Conservation (phyloP, 2,113 vertebrate species). For the Tapirus terrestris region DNA sequence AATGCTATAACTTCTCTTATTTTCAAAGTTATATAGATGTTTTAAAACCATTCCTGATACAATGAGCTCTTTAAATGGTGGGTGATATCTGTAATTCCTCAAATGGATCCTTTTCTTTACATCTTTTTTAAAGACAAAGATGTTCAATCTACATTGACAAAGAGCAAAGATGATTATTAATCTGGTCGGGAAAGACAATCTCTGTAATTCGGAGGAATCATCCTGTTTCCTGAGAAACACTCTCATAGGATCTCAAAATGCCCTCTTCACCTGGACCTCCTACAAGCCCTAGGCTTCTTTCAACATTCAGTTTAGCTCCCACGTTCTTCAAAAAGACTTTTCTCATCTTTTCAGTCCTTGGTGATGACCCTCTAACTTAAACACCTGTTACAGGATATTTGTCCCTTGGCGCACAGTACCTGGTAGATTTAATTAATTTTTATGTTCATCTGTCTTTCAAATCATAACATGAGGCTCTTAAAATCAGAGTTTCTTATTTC, state of each 20-base stretch:
- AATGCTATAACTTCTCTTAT: constrained; percentile 60
- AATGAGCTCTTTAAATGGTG: constrained; percentile 47
- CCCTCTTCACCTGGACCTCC: background rate
- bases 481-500: background rate
- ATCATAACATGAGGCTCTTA: background rate
- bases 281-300: background rate
- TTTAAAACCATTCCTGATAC: constrained; percentile 67
- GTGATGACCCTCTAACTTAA: constrained; percentile 25
- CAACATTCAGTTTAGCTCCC: constrained; percentile 21
- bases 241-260: constrained; percentile 19
- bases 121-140: constrained; percentile 16
- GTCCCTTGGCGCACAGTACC: background rate
- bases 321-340: constrained; percentile 50
- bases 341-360: constrained; percentile 2
- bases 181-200: background rate
- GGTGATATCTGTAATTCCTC: constrained; percentile 16
- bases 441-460: background rate
- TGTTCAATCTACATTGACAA: background rate
- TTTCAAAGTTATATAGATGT: constrained; percentile 58
- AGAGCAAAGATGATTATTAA: background rate
- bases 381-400: background rate
- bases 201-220: constrained; percentile 1
- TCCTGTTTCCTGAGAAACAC: background rate
- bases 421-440: constrained; percentile 34
- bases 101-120: background rate